Percentiles rank a stretch among this genome's conserved stretches.
phyloP scores from a whole-genome alignment of 2,113 vertebrate species.

The Hyaena hyaena region DNA sequence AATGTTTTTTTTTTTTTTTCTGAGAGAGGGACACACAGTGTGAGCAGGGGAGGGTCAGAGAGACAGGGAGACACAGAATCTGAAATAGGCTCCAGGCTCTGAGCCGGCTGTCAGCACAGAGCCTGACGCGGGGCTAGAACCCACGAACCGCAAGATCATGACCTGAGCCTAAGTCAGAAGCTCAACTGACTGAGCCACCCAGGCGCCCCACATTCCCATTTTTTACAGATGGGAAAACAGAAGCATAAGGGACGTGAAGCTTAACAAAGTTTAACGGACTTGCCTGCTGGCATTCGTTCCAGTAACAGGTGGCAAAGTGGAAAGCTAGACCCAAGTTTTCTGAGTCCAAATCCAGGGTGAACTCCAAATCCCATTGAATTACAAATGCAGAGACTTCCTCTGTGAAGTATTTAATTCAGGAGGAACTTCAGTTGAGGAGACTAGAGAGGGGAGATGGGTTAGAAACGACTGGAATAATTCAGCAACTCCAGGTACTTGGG shows the following conservation, averaged over 20 bases:
- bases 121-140: no score
- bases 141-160: no score
- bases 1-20: no score
- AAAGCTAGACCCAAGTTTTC: neutral
- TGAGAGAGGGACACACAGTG: no score
- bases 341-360: neutral
- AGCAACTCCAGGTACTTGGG: neutral
- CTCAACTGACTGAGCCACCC: no score
- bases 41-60: no score
- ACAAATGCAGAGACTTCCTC: neutral
- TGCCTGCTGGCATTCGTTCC: neutral
- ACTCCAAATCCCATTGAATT: neutral
- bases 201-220: no score
- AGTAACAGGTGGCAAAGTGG: neutral
- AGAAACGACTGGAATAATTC: neutral
- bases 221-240: neutral
- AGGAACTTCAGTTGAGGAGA: neutral
- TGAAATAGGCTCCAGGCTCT: no score
- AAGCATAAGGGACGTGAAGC: neutral
- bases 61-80: no score
- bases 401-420: neutral
- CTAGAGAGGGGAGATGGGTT: neutral
- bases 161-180: no score
- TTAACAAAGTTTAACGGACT: no score
- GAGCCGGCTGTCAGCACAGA: no score